These are phyloP conservation scores for Ceramica pisi DNA, from an alignment of 2,888 invertebrate species.

Conservation along the genomic window DNA sequence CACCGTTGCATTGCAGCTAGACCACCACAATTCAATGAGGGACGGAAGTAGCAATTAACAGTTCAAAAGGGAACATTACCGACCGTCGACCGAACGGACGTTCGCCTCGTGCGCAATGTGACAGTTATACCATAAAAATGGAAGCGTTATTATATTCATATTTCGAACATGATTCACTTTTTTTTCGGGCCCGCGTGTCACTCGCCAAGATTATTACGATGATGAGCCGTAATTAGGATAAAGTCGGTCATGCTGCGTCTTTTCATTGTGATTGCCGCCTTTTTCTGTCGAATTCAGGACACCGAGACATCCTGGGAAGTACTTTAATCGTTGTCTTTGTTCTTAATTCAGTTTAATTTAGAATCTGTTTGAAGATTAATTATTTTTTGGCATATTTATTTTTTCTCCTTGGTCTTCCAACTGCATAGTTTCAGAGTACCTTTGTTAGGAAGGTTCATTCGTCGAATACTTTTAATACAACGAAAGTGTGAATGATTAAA, in stretches of 20 bases:
- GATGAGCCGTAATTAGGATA: conserved; percentile 58
- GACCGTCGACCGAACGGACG: conserved; percentile 50
- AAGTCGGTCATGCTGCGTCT: conserved; percentile 45
- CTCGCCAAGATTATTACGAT: conserved; percentile 47
- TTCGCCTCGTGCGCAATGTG: conserved; percentile 50
- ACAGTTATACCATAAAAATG: conserved; percentile 49
- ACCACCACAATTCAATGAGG: conserved; percentile 67
- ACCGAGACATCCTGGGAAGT: conserved; percentile 30
- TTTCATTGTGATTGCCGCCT: conserved; percentile 29
- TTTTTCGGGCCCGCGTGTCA: conserved; percentile 24
- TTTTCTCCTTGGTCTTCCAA: conserved; percentile 15
- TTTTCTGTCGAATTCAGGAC: conserved; percentile 48
- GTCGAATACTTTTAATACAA: background rate
- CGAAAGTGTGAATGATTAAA: background rate
- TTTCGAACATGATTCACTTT: conserved; percentile 56
- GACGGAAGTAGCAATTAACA: conserved; percentile 73
- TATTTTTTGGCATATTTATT: background rate
- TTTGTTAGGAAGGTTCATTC: background rate
- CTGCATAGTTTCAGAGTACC: background rate
- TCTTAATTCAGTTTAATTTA: conserved; percentile 33
- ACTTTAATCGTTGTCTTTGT: conserved; percentile 27
- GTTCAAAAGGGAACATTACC: conserved; percentile 69
- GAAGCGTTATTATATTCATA: conserved; percentile 43
- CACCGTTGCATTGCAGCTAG: conserved; percentile 49
- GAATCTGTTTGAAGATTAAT: conserved; percentile 37